Base-by-base conservation (phyloP, 2,113 vertebrate genomes). In the Gasterosteus aculeatus region DNA sequence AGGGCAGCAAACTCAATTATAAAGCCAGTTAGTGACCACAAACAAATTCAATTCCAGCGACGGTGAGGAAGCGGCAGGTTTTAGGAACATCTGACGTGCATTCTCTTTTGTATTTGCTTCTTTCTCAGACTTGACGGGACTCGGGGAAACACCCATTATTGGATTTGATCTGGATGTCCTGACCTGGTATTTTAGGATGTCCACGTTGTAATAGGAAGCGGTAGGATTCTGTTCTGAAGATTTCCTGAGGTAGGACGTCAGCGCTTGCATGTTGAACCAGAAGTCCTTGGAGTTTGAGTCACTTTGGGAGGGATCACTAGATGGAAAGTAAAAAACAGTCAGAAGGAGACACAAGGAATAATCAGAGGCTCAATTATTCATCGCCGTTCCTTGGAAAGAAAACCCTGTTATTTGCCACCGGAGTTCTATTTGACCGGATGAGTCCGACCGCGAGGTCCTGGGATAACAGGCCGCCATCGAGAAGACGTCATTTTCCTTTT, bases 231-330 rank as follows among this genome's bases (percentile, higher is more conserved):
- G 97, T 76, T 99, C 97, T 22, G 96, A 95, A 68, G 95, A 88
- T 88, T 98, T 99, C 92, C 95, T 97, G 96, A 99, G 97, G 96
- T 97, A 99, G 93, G 96, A 81, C 57, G 95, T 98, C 92, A 99
- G 94, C 74, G 96, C 96, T 93, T 96, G 96, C 98, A 99, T 99
- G 92, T 99, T 98, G 95, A 99, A 96, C 97, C 97, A 98, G 91
- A 98, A 98, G 92, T 98, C 96, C 91, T 94, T 98, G 87, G 95
- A 94, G 91, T 94, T 95, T 26, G 95, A 95, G 85, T 98, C 96
- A 85, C 93, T 96, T 84, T 97, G 97, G 77, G 97, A 97, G 71
- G 96, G 94, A 93, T 99, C 97, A 88, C 98, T 99, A 42, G 5
- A 91, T 66, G 63, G 66, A 70, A 72, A 82, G 60, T 53, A 53